These are phyloP conservation scores for Holocentrus rufus DNA, from an alignment of 2,797 vertebrate genomes.

Conservation along the genomic window DNA sequence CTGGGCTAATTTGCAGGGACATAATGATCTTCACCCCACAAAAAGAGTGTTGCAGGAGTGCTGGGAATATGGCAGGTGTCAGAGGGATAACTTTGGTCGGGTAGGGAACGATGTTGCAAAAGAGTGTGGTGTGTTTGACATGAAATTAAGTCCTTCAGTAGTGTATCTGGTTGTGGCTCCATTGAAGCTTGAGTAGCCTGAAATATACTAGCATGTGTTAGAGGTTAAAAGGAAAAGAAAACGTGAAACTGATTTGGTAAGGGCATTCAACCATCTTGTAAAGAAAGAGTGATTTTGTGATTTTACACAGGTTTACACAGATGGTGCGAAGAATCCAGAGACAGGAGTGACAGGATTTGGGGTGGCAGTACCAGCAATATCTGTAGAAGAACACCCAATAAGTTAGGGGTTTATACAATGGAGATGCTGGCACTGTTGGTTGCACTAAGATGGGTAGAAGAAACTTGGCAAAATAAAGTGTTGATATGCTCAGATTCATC, in stretches of 20 bases:
- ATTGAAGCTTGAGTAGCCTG: slow-evolving; percentile 26
- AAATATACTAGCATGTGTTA: slow-evolving; percentile 1
- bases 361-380: too few relatives aligned
- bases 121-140: neutral
- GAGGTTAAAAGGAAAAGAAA: slow-evolving; percentile 53
- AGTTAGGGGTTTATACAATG: neutral
- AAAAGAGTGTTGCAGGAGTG: too few relatives aligned
- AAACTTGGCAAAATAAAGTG: neutral
- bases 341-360: too few relatives aligned
- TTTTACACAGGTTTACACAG: too few relatives aligned
- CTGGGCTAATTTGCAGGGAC: too few relatives aligned
- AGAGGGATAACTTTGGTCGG: slow-evolving; percentile 3
- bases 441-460: neutral
- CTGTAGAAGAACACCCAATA: too few relatives aligned
- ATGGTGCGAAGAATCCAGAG: too few relatives aligned
- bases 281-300: neutral
- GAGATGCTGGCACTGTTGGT: slow-evolving; percentile 6
- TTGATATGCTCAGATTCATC: slow-evolving; percentile 1
- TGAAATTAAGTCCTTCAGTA: neutral
- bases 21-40: too few relatives aligned
- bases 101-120: slow-evolving; percentile 3
- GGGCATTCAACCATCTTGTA: neutral
- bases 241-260: neutral
- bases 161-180: neutral
- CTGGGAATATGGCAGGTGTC: too few relatives aligned